Base-by-base conservation (phyloP, 2,888 invertebrate genomes). In the Aproaerema taeniolella region DNA sequence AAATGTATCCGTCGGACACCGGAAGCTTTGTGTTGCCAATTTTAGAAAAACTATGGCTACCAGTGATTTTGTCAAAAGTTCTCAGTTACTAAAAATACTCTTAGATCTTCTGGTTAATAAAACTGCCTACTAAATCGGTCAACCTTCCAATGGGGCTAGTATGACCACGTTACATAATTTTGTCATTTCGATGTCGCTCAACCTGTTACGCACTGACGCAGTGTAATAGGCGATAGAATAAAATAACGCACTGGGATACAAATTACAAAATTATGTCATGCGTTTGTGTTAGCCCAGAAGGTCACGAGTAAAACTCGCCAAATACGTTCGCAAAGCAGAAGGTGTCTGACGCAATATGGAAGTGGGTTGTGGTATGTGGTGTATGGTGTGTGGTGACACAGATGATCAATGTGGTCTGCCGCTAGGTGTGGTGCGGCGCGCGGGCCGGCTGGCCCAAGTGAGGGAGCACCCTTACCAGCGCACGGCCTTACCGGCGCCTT, bases 381-480 rank as follows among this genome's bases (percentile, higher is more conserved):
- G 67, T 61, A 56, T 67, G 58, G 53, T 58, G 55, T 59, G 67
- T 64, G 50, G 45, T 58, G 63, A 55, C 59, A 60, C 63, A 78
- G 77, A 73, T 80, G 69, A 78, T 81, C 72, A 72, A 82, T 67
- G 61, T 76, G 67, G 62, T 83, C 64, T 86, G 86, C 85, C 88
- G 89, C 88, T 89, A 91, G 90, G 91, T 94, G 94, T 95, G 93
- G 94, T 93, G 90, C 92, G 93, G 88, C 90, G 89, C 68, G 92
- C 94, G 88, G 93, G 92, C 76, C 92, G 95, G 88, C 91, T 95
- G 89, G 92, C 93, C 89, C 93, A 94, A 88, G 91, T 93, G 88
- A 91, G 97, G 92, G 96, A 97, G 89, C 97, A 97, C 92, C 97
- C 97, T 88, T 97, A 97, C 92, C 96, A 96, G 91, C 95, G 97